Percentiles rank a stretch among this genome's conserved stretches.
Evolutionary conservation across 2,113 vertebrate species (phyloP).

Genomic region (Mellivora capensis): DNA sequence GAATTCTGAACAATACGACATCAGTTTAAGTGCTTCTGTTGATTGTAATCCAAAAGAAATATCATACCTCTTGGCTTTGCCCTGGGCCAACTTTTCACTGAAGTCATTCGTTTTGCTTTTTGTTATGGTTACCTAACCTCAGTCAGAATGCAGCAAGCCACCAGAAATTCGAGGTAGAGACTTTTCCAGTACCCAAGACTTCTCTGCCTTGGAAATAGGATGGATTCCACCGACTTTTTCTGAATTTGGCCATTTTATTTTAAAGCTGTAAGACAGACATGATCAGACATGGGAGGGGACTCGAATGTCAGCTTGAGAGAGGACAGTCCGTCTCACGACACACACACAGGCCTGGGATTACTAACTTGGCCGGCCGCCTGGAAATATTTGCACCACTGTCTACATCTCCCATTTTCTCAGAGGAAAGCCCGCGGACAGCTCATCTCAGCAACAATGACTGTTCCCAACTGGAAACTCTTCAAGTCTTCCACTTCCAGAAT

Average conservation of each 20-base stretch:
- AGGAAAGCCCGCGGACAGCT: background rate
- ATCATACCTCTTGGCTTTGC: slow-evolving; percentile 57
- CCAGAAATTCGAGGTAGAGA: background rate
- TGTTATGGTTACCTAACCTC: slow-evolving; percentile 57
- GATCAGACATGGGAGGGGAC: slow-evolving; percentile 22
- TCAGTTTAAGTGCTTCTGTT: slow-evolving; percentile 15
- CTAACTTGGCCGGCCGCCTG: slow-evolving; percentile 33
- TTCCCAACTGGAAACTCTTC: background rate
- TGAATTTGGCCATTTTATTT: slow-evolving; percentile 21
- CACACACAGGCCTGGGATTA: background rate
- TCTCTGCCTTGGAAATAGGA: slow-evolving; percentile 33
- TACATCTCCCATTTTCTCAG: background rate
- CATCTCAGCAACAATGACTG: background rate
- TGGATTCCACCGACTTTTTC: background rate
- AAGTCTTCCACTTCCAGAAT: background rate
- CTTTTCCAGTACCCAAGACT: background rate
- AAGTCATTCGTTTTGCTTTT: slow-evolving; percentile 44
- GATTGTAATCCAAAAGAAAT: slow-evolving; percentile 56
- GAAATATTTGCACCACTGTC: slow-evolving; percentile 34
- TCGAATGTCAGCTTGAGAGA: slow-evolving; percentile 17
- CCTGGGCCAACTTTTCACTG: slow-evolving; percentile 33
- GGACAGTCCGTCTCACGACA: background rate
- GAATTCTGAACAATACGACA: slow-evolving; percentile 24
- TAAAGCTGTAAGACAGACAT: slow-evolving; percentile 8
- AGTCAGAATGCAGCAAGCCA: background rate